Evolutionary conservation across 1,140 invertebrate species (phyloP), one percentile per base, ranked within the genome.

Genomic region (Rhizoglyphus robini): DNA sequence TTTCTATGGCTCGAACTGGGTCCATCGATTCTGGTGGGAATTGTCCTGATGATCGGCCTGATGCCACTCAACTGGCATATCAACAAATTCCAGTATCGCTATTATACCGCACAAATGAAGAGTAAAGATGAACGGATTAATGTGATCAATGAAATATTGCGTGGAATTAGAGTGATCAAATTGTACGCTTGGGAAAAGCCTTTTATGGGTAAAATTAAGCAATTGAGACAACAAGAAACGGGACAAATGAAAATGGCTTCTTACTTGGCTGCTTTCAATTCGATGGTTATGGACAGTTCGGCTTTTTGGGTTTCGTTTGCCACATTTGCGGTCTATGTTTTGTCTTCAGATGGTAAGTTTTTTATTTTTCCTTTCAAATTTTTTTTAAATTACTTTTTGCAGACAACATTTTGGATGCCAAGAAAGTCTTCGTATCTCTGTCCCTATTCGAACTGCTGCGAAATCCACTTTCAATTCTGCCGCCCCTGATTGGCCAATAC

Each of bases 1-100:
- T 93, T 96, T 77, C 77, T 97, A 3, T 96, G 90, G 89, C 81
- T 83, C 34, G 85, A 85, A 67, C 76, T 83, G 41, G 81, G 75
- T 8, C 69, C 73, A 5, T 72, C 75, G n/a, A 71, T 75, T 8
- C 48, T 79, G 30, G 77, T 74, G 23, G 78, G 78, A 5, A 60
- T 79, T 1, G 72, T 85, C 57, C 87, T 96, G 4, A 93, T 97
- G 90, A 84, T 94, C 46, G 25, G 78, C 4, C 47, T 80, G 47
- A 71, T 81, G 68, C 20, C 34, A 74, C 8, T 71, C 80, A 30
- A 76, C 76, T 8, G 73, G 72, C 64, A 73, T 74, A 54, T 68
- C 70, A 0, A 76, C 78, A 70, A 72, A 73, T 60, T 71, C 76
- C 48, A 57, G 25, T 8, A 27, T 11, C 47, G 20, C 15, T 60